Conservation (phyloP, 2,888 invertebrate genomes). For the Therioaphis trifolii region DNA sequence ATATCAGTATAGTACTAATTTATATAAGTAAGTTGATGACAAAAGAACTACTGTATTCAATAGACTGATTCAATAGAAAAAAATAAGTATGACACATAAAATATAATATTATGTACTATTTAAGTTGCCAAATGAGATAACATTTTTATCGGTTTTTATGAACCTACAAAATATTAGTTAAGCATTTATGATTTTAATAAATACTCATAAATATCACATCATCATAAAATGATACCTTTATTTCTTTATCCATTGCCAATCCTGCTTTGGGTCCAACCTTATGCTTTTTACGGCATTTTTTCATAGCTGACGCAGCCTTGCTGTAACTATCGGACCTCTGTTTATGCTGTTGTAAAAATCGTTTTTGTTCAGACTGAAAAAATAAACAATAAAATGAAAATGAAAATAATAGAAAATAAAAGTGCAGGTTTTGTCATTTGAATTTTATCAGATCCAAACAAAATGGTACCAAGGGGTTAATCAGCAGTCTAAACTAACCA, state of each 20-base stretch:
- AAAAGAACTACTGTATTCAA: too few relatives aligned
- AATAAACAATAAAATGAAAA: slow-evolving; percentile 64
- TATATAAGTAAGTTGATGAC: too few relatives aligned
- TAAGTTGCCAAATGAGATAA: too few relatives aligned
- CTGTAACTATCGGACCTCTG: slow-evolving; percentile 89
- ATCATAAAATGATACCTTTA: slow-evolving; percentile 75
- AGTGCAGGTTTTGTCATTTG: slow-evolving; percentile 11
- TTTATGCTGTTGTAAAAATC: slow-evolving; percentile 93
- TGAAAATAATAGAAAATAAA: slow-evolving; percentile 34
- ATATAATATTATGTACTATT: too few relatives aligned
- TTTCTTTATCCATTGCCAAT: slow-evolving; percentile 88
- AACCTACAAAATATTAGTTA: too few relatives aligned
- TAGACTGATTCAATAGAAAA: too few relatives aligned
- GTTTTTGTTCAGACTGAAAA: slow-evolving; percentile 87
- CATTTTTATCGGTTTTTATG: too few relatives aligned
- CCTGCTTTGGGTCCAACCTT: slow-evolving; percentile 82
- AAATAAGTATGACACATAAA: too few relatives aligned
- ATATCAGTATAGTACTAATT: too few relatives aligned
- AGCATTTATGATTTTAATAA: too few relatives aligned
- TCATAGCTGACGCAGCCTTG: slow-evolving; percentile 90
- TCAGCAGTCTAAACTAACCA: slow-evolving; percentile 29
- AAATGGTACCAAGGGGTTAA: slow-evolving; percentile 54
- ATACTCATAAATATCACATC: neutral
- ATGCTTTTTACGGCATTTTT: slow-evolving; percentile 83
- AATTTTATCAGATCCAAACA: slow-evolving; percentile 33